Conservation (phyloP, 2,888 invertebrate genomes). For the Hydrotaea diabolus region DNA sequence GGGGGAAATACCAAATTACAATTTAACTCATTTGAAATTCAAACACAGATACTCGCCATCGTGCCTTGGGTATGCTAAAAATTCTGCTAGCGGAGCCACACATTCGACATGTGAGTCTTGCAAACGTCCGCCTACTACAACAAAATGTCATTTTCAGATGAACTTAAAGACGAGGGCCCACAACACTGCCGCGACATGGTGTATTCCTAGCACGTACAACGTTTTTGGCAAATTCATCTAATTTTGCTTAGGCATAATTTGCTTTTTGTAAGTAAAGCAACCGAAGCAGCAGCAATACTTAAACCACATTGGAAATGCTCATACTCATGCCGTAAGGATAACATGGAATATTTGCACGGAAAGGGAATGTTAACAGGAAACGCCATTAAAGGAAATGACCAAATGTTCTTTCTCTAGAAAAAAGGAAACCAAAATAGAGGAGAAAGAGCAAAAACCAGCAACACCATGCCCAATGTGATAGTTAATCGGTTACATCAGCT, state of each 20-base stretch:
- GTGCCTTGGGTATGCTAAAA: not conserved
- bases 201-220: not conserved
- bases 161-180: not conserved
- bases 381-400: constrained; percentile 1
- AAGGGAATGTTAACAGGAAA: not conserved
- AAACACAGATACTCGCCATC: not conserved
- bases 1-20: not conserved
- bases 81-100: too few relatives aligned
- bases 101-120: too few relatives aligned
- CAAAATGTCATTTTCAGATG: constrained; percentile 1
- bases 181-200: not conserved
- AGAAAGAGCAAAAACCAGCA: not conserved
- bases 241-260: not conserved
- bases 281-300: not conserved
- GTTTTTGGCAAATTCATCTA: constrained; percentile 14
- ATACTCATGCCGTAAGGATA: too few relatives aligned
- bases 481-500: constrained; percentile 5
- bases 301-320: too few relatives aligned
- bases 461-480: not conserved
- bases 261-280: not conserved
- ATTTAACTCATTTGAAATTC: constrained; percentile 16
- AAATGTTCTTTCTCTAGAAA: not conserved
- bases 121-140: not conserved
- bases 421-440: too few relatives aligned
- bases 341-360: not conserved